Evolutionary conservation across 2,113 vertebrate genomes (phyloP).

Genomic region (Erythrolamprus reginae): DNA sequence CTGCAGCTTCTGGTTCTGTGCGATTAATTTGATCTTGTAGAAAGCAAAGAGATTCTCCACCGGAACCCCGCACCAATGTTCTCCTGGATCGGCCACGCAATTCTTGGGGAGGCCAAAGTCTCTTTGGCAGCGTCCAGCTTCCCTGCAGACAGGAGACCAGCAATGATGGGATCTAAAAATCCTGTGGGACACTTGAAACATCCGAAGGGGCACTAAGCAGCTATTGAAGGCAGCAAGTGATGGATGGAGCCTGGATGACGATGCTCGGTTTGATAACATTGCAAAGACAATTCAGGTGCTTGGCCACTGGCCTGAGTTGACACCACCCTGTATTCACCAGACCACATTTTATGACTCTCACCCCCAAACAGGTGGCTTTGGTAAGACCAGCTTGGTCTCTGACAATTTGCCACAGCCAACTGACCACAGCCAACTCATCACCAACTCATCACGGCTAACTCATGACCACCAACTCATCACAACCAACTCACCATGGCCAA

Average conservation of each 20-base stretch:
- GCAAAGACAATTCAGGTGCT: too few relatives aligned
- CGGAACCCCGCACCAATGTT: not conserved
- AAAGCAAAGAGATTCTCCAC: constrained; percentile 17
- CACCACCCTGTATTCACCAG: too few relatives aligned
- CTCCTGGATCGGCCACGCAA: not conserved
- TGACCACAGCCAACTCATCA: not conserved
- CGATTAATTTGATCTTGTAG: constrained; percentile 19
- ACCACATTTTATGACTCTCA: too few relatives aligned
- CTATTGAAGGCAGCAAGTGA: not conserved
- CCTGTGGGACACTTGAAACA: not conserved
- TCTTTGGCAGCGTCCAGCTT: constrained; percentile 10
- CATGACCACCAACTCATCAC: too few relatives aligned
- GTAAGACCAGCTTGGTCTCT: too few relatives aligned
- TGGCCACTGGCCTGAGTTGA: too few relatives aligned
- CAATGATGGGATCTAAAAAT: not conserved
- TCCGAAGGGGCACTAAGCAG: not conserved
- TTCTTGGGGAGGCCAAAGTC: not conserved
- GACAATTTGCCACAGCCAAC: too few relatives aligned
- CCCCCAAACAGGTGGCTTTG: too few relatives aligned
- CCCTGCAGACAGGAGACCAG: not conserved
- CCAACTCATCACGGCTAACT: not conserved
- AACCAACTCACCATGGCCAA: too few relatives aligned
- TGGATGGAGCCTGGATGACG: not conserved
- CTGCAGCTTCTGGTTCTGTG: not conserved
- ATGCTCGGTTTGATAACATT: not conserved